A percentile compares a stretch with the other conserved stretches of the same genome.
These are phyloP conservation scores for Pandemis heparana DNA, from an alignment of 2,888 invertebrate species.

Conservation along the genomic window DNA sequence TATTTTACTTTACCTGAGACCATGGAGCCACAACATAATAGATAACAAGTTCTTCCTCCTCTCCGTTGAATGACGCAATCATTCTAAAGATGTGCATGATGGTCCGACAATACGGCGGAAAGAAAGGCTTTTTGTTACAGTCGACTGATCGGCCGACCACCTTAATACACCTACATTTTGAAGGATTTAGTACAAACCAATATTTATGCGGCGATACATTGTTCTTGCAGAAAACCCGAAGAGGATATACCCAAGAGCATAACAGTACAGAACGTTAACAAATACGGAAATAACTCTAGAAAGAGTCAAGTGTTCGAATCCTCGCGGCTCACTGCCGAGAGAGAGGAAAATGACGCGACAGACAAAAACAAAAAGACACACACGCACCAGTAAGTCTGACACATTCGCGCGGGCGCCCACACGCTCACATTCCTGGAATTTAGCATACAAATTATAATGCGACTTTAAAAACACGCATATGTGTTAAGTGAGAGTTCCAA, in stretches of 20 bases:
- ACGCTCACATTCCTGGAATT: conserved; percentile 11
- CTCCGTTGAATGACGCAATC: too few species aligned
- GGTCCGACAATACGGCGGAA: too few species aligned
- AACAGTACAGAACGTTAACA: conserved; percentile 77
- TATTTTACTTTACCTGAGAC: too few species aligned
- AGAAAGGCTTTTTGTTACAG: too few species aligned
- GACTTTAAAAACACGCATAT: not conserved
- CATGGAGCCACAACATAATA: too few species aligned
- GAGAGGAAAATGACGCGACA: conserved; percentile 90
- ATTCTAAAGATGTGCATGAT: too few species aligned
- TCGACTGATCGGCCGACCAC: not conserved
- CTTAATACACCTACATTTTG: not conserved
- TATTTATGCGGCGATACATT: conserved; percentile 49
- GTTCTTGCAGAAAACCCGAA: conserved; percentile 81
- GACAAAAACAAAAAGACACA: conserved; percentile 86
- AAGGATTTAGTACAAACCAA: conserved; percentile 46
- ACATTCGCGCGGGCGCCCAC: conserved; percentile 6
- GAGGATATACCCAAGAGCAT: conserved; percentile 79
- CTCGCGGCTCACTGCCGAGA: conserved; percentile 89
- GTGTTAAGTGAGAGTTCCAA: not conserved
- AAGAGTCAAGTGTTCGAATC: conserved; percentile 90
- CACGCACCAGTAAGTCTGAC: conserved; percentile 75
- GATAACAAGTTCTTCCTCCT: too few species aligned
- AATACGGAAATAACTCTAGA: conserved; percentile 79
- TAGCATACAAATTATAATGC: not conserved